Evolutionary conservation across 2,888 invertebrate genomes (phyloP).

Genomic region (Aphrophora alni): DNA sequence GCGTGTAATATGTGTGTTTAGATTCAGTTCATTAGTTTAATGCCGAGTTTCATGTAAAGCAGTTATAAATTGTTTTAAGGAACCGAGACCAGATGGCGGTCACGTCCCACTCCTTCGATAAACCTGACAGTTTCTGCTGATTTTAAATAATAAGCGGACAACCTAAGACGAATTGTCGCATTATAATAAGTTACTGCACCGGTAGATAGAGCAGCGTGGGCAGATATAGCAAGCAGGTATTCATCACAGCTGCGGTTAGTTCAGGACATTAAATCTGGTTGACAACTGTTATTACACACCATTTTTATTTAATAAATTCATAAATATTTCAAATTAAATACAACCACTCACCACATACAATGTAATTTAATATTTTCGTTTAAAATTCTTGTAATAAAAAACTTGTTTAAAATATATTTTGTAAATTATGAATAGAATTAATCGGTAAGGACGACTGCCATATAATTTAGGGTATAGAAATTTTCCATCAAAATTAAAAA

Average conservation of each 20-base stretch:
- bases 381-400: too few species aligned
- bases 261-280: not conserved
- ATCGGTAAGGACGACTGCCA: too few species aligned
- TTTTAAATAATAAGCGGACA: slow-evolving; percentile 2
- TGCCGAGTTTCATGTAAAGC: not conserved
- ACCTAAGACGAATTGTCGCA: not conserved
- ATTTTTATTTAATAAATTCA: too few species aligned
- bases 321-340: too few species aligned
- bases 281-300: not conserved
- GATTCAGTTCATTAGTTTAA: not conserved
- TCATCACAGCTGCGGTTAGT: not conserved
- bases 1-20: not conserved
- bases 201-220: not conserved
- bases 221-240: not conserved
- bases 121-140: not conserved
- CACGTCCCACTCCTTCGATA: not conserved
- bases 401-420: too few species aligned
- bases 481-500: too few species aligned
- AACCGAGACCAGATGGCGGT: not conserved
- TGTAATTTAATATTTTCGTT: too few species aligned
- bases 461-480: too few species aligned
- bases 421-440: too few species aligned
- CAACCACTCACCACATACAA: too few species aligned
- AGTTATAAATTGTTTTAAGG: not conserved
- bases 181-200: not conserved